phyloP scores from a whole-genome alignment of 2,113 vertebrate species.

The Chinchilla lanigera region DNA sequence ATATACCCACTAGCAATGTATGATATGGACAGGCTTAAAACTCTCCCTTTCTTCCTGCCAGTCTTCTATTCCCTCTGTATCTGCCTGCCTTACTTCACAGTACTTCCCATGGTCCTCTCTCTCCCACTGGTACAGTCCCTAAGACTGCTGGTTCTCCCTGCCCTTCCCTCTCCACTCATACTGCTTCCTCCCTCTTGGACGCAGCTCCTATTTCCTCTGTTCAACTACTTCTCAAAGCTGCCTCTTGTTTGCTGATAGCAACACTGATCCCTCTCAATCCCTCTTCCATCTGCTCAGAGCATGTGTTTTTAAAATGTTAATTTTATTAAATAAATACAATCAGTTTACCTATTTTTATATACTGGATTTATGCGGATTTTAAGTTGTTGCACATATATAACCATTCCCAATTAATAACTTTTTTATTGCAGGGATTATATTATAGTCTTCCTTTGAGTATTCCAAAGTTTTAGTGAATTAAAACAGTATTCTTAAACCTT shows the following conservation, averaged over 20 bases:
- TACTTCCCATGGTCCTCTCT: not conserved
- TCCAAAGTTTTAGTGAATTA: not conserved
- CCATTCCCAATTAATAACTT: not conserved
- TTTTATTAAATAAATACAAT: not conserved
- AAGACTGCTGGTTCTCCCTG: not conserved
- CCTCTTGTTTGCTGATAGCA: not conserved
- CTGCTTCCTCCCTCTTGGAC: not conserved
- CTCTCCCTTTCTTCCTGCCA: not conserved
- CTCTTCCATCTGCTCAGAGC: not conserved
- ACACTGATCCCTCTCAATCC: not conserved
- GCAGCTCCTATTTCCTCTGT: not conserved
- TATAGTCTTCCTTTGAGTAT: conserved; percentile 15
- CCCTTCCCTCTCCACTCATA: not conserved
- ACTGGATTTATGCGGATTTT: not conserved
- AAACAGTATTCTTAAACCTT: not conserved
- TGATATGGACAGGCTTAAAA: not conserved
- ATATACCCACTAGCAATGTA: not conserved
- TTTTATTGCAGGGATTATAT: not conserved
- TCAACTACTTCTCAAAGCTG: not conserved
- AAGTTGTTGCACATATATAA: not conserved
- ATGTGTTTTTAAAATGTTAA: not conserved
- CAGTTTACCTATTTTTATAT: not conserved
- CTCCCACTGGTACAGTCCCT: not conserved
- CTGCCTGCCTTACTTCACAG: not conserved
- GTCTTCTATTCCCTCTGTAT: not conserved